Evolutionary conservation across 2,797 vertebrate species (phyloP), one percentile per base, ranked within the genome.

Genomic region (Ctenopoma multispine): DNA sequence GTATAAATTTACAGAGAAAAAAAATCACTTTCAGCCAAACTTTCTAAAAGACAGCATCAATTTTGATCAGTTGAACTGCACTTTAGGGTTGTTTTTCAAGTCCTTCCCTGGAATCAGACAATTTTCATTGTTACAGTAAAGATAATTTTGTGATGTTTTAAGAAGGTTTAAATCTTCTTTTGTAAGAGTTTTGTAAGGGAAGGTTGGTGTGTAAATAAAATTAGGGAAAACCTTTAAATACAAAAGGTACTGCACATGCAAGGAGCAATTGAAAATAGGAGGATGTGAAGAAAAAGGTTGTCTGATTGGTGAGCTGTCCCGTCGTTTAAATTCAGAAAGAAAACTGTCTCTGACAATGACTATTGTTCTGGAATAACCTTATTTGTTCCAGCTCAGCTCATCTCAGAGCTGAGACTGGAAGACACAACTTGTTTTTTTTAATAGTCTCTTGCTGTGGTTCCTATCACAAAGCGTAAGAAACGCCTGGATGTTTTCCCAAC

Each of bases 351-450:
- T 4, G 13, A 62, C 57, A 4, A 46, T 60, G 50, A 63, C 54
- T 36, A 5, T 38, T 69, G 59, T 68, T 77, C 58, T 66, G 72
- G 55, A 84, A 79, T 65, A 61, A 76, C 63, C 27, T 38, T 15
- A 70, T 83, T 72, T 77, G 44, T 81, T 81, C 71, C 60, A 69
- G 62, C 69, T 71, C 55, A 51, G 58, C 43, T 80, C 6, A 6
- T 72, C 75, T 71, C 61, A 63, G 53, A 55, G 38, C 40, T 9
- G 44, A 75, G 29, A 66, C 15, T 9, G 38, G 44, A 62, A 65
- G 34, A 59, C 38, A 56, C 7, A 61, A 41, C 29, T 27, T 53
- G 17, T 24, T 48, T 59, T 36, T 62, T 47, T 21, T 58, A 8
- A 3, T n/a, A 15, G 18, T 62, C 47, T 72, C 43, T 38, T 58